A percentile compares a stretch with the other conserved stretches of the same genome.
These are phyloP conservation scores for Harpagifer antarcticus DNA, from an alignment of 2,797 vertebrate genomes.

Conservation along the genomic window DNA sequence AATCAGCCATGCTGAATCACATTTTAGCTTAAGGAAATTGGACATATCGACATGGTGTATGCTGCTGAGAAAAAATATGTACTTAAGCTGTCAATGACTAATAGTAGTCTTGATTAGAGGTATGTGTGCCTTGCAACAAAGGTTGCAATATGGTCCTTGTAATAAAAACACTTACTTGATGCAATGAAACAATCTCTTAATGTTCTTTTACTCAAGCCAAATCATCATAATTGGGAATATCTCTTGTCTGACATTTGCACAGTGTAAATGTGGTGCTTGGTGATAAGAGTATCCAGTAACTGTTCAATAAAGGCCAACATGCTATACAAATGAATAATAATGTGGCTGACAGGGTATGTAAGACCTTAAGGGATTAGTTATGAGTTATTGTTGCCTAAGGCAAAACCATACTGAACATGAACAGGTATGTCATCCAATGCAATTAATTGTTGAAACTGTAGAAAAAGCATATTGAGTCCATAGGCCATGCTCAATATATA, in stretches of 20 bases:
- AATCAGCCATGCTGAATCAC: constrained; percentile 47
- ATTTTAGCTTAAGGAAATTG: constrained; percentile 58
- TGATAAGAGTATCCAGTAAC: not conserved
- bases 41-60: constrained; percentile 50
- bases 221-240: not conserved
- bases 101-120: constrained; percentile 44
- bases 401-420: not conserved
- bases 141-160: constrained; percentile 15
- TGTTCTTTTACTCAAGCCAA: constrained; percentile 17
- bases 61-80: constrained; percentile 64
- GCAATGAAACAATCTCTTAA: constrained; percentile 10
- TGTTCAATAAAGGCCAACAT: not conserved
- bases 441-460: not conserved
- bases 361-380: constrained; percentile 2
- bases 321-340: not conserved
- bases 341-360: not conserved
- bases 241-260: not conserved
- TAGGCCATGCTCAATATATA: not conserved
- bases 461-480: not conserved
- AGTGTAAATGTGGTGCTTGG: constrained; percentile 1
- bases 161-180: constrained; percentile 28
- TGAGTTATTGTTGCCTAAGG: constrained; percentile 5
- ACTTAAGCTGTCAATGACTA: constrained; percentile 59
- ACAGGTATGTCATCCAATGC: not conserved
- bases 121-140: constrained; percentile 41